phyloP scores from a whole-genome alignment of 2,888 invertebrate genomes.

The Synergus umbraculus region DNA sequence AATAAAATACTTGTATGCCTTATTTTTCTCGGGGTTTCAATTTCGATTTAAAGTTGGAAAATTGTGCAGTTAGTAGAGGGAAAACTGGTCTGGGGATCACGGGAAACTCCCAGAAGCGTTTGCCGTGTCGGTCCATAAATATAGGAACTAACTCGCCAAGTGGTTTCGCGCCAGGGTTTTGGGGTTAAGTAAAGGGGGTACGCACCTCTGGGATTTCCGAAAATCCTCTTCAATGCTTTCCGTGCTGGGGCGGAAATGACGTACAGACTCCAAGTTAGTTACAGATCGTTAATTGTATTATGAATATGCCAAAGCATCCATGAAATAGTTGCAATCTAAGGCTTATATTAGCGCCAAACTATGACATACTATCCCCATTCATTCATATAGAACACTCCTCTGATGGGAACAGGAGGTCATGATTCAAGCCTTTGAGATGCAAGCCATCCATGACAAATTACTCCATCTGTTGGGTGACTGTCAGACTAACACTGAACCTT shows the following conservation, averaged over 20 bases:
- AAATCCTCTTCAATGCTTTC: conserved; percentile 58
- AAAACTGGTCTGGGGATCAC: not conserved
- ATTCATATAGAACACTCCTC: conserved; percentile 10
- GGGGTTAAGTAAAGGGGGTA: conserved; percentile 47
- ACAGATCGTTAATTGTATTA: conserved; percentile 71
- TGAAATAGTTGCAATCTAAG: conserved; percentile 48
- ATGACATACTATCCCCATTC: conserved; percentile 21
- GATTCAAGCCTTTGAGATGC: conserved; percentile 6
- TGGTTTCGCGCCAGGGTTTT: conserved; percentile 45
- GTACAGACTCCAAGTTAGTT: conserved; percentile 56
- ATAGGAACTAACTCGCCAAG: conserved; percentile 64
- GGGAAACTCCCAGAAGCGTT: conserved; percentile 12
- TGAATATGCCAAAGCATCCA: conserved; percentile 65
- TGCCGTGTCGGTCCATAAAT: conserved; percentile 60
- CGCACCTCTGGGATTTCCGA: conserved; percentile 49
- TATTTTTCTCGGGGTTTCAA: not conserved
- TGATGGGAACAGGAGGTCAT: conserved; percentile 1
- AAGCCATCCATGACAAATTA: conserved; percentile 34
- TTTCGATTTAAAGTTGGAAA: conserved; percentile 1
- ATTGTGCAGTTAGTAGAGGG: conserved; percentile 2
- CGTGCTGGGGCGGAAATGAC: conserved; percentile 48
- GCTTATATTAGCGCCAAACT: conserved; percentile 46
- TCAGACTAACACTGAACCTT: not conserved
- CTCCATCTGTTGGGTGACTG: conserved; percentile 23
- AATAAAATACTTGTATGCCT: not conserved